Conservation (phyloP, 1,140 invertebrate species). For the Heliconius melpomene region DNA sequence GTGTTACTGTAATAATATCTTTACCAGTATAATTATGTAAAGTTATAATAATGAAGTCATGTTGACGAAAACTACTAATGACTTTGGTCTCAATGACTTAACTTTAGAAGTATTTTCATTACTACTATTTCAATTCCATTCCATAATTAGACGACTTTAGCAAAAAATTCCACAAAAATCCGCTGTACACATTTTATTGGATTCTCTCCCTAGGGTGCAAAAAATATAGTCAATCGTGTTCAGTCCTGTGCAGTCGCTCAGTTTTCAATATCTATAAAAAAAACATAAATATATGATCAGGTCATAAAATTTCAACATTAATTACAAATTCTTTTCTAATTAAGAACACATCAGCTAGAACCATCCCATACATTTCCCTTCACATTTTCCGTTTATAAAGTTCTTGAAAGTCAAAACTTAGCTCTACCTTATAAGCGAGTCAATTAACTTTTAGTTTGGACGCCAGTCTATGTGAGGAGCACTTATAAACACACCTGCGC, state of each 20-base stretch:
- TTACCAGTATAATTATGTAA: too few relatives aligned
- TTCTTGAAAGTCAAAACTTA: constrained; percentile 1
- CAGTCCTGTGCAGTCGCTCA: too few relatives aligned
- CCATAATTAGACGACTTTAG: background rate
- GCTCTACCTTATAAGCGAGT: constrained; percentile 3
- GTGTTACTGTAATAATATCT: too few relatives aligned
- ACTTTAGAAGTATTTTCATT: too few relatives aligned
- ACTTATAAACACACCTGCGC: constrained; percentile 32
- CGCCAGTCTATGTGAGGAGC: constrained; percentile 20
- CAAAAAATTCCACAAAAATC: background rate
- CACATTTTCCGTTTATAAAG: background rate
- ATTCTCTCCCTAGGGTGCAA: too few relatives aligned
- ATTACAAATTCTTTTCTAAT: background rate
- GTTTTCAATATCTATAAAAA: too few relatives aligned
- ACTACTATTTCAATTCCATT: background rate
- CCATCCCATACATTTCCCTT: background rate
- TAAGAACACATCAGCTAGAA: background rate
- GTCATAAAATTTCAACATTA: background rate
- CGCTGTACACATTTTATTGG: too few relatives aligned
- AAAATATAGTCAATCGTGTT: too few relatives aligned
- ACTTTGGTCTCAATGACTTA: too few relatives aligned
- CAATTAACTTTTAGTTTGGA: constrained; percentile 8
- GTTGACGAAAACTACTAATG: too few relatives aligned
- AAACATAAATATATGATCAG: too few relatives aligned
- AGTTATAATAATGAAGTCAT: too few relatives aligned